Evolutionary conservation across 2,113 vertebrate species (phyloP).

Genomic region (Romanogobio albipinnatus): DNA sequence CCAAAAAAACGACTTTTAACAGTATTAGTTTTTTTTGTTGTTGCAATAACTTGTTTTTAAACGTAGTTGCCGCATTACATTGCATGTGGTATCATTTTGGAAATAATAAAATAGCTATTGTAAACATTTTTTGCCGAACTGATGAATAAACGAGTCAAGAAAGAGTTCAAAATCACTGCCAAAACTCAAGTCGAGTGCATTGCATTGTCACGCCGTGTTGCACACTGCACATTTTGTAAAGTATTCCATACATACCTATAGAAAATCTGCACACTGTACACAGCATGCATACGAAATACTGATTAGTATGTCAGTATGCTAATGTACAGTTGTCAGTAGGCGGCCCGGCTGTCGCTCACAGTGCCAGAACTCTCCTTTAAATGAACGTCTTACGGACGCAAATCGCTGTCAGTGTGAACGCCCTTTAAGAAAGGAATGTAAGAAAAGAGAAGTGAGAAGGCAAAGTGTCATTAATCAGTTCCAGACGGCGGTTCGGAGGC

Average conservation of each 20-base stretch:
- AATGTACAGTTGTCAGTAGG: neutral
- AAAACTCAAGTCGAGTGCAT: neutral
- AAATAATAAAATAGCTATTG: no score
- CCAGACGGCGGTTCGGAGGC: conserved; percentile 60
- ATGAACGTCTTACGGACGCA: neutral
- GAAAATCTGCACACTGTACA: neutral
- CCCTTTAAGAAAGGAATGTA: conserved; percentile 56
- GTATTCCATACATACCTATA: neutral
- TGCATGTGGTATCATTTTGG: neutral
- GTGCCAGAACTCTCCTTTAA: neutral
- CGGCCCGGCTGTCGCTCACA: neutral
- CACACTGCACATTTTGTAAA: neutral
- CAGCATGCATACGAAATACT: neutral
- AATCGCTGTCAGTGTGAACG: neutral
- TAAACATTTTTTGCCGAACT: neutral
- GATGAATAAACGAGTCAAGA: neutral
- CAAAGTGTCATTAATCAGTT: conserved; percentile 75
- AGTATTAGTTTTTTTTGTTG: neutral
- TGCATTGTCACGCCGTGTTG: neutral
- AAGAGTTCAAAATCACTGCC: neutral
- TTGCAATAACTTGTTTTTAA: neutral
- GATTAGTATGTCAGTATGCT: neutral
- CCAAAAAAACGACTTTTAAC: no score
- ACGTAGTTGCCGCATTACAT: neutral
- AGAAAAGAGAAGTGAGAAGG: conserved; percentile 36